Evolutionary conservation across 2,797 vertebrate species (phyloP), one percentile per base, ranked within the genome.

Genomic region (Eulemur rubriventer): DNA sequence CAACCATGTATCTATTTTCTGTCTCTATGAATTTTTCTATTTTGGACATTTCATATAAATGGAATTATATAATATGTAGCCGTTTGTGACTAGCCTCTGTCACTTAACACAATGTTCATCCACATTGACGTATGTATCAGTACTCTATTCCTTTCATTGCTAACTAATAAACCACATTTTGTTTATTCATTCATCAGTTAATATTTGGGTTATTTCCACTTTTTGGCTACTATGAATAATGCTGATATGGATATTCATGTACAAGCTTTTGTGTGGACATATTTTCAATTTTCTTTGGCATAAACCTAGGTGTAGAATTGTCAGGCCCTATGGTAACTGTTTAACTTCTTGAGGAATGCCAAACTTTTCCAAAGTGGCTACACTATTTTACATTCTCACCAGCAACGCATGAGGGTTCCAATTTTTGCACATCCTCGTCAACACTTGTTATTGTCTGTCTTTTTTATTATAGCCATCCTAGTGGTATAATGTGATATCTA

Each of bases 1-100:
- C 30, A 94, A 85, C 50, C 22, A 79, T 22, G 78, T 35, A 48
- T 41, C 46, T 85, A 46, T 52, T 81, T 96, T 92, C 69, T 86
- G 14, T 73, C 52, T 85, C 46, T 67, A 48, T 50, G n/a, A n/a
- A 86, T 69, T 81, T 88, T 33, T 7, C 69, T 87, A 69, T 83
- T 92, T 59, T 79, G 70, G 55, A 83, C 18, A 95, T 78, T 95
- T 88, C 52, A 72, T 48, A 89, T 33, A 72, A 38, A 83, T 43
- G 17, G 16, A 78, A 67, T 88, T 46, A 86, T 38, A 76, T 2
- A 85, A 48, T 55, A 82, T 35, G 18, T 48, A 69, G 48, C 48
- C 73, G 0, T 72, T 22, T 69, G 18, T 72, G 10, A 88, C 35
- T 63, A 63, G 65, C 43, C 48, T 76, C 33, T 79, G 81, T 82